These are phyloP conservation scores for Ophraella communa DNA, from an alignment of 2,888 invertebrate species.

Conservation along the genomic window DNA sequence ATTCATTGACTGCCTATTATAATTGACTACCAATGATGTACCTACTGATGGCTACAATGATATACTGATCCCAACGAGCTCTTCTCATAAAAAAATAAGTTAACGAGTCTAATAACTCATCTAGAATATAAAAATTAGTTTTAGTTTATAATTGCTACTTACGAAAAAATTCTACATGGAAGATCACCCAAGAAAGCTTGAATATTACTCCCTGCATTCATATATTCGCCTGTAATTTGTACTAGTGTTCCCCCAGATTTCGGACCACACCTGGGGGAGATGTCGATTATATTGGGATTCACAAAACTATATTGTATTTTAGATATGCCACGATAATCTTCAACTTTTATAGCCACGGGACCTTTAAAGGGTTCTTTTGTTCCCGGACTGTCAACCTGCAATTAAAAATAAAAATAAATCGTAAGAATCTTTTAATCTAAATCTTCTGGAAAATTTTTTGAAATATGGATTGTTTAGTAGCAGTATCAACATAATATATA, in stretches of 20 bases:
- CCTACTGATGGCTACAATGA: too few relatives aligned
- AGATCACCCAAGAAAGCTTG: conserved; percentile 86
- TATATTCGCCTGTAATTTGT: conserved; percentile 86
- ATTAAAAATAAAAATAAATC: too few relatives aligned
- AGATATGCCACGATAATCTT: conserved; percentile 88
- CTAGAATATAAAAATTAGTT: neutral
- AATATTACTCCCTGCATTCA: conserved; percentile 94
- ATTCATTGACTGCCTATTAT: too few relatives aligned
- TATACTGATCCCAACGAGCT: neutral
- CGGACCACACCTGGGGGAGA: conserved; percentile 89
- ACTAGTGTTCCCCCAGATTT: conserved; percentile 93
- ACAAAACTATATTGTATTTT: conserved; percentile 86
- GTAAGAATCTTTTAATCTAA: neutral
- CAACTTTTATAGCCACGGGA: conserved; percentile 89
- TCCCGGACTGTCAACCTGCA: conserved; percentile 84
- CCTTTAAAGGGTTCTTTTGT: conserved; percentile 79
- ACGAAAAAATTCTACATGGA: conserved; percentile 79
- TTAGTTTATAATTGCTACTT: conserved; percentile 45
- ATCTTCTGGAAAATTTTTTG: neutral
- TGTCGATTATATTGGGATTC: conserved; percentile 84
- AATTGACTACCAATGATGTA: too few relatives aligned
- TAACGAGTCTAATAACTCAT: neutral
- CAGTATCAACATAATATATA: neutral
- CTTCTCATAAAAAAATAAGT: neutral
- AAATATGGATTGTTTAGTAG: neutral